A percentile compares a stretch with the other conserved stretches of the same genome.
phyloP scores from a whole-genome alignment of 1,140 invertebrate species.

The Mycetomoellerius zeteki region DNA sequence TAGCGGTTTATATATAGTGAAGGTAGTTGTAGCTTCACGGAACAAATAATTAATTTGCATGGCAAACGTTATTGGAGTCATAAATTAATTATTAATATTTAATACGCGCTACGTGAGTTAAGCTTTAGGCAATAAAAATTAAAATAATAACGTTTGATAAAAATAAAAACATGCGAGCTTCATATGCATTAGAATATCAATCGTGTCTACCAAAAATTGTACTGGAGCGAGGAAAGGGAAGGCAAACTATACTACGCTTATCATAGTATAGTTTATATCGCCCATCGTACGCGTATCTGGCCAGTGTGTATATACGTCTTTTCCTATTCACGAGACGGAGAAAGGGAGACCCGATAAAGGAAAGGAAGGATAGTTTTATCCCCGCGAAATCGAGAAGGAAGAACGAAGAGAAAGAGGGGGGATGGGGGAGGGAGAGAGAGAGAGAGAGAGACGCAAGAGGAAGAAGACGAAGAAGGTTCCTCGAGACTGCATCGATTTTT shows the following conservation, averaged over 20 bases:
- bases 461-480: conserved; percentile 56
- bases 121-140: background rate
- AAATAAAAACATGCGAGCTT: background rate
- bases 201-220: conserved; percentile 35
- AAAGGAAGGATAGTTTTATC: conserved; percentile 16
- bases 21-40: background rate
- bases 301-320: conserved; percentile 48
- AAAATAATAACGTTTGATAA: background rate
- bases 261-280: conserved; percentile 46
- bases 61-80: background rate
- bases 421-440: conserved; percentile 17
- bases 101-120: background rate
- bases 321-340: conserved; percentile 70
- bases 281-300: conserved; percentile 39
- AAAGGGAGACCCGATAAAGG: conserved; percentile 46
- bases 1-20: background rate
- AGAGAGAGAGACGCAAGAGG: background rate
- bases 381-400: conserved; percentile 32
- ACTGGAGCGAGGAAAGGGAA: conserved; percentile 18
- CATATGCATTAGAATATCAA: conserved; percentile 29
- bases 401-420: background rate
- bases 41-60: background rate
- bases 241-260: conserved; percentile 42
- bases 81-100: conserved; percentile 14
- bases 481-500: conserved; percentile 81